Base-by-base conservation (phyloP, 1,140 invertebrate genomes). In the Cotesia glomerata region DNA sequence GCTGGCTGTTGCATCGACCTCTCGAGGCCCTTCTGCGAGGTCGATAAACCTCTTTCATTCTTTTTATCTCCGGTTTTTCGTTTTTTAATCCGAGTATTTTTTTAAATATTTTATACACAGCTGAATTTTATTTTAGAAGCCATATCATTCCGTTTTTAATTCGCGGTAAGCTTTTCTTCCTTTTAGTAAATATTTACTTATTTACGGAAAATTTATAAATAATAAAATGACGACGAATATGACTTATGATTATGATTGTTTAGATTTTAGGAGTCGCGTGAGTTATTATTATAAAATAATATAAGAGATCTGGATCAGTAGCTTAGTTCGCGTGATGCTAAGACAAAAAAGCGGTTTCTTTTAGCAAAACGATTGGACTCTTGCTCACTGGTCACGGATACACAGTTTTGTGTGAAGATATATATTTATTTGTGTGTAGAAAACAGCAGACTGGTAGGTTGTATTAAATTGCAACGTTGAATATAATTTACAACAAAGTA, bases 1-100 rank as follows among this genome's bases (percentile, higher is more conserved):
- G 69, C 59, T 63, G 69, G 59, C 61, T 71, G 69, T 71, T 71
- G 69, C 69, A 71, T 71, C 69, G 69, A 71, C 69, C 69, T 71
- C 68, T 70, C 74, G 72, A 77, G 74, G 72, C 72, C 66, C 54
- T 62, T 62, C 35, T 34, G 59, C 51, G 39, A 56, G 71, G 73
- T 71, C 72, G 67, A 73, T 71, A 71, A 71, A 71, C 69, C 45
- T 39, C 52, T 56, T 56, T 56, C 18, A 7, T 39, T 62, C 32
- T 39, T 62, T 39, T 62, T 58, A 26, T 26, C 9, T 18, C n/a
- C 8, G 9, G 14, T 58, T 18, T 18, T 58, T 32, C 5, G 13
- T 26, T 58, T 16, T 18, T 58, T 18, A 58, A 58, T 45, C 39
- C 39, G 26, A 58, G 26, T 16, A 11, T 54, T 54, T 54, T 54